Evolutionary conservation across 2,797 vertebrate species (phyloP), one percentile per base, ranked within the genome.

Genomic region (Podarcis lilfordi): DNA sequence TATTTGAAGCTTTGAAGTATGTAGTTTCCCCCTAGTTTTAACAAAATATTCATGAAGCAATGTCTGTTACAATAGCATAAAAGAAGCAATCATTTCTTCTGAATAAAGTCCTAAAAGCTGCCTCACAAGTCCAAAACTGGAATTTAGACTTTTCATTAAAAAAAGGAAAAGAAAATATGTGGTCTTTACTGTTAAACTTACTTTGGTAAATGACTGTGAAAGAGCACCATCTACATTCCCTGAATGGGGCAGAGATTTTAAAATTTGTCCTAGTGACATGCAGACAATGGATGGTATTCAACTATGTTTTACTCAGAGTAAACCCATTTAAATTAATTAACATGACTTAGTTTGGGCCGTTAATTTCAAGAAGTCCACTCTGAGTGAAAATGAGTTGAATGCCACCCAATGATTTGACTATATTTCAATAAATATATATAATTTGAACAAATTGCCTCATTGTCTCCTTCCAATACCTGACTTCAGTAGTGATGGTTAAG

Each of bases 131-230:
- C 77, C 29, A 80, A 66, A 78, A 21, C 27, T 17, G 35, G 0
- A 10, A 69, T 87, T 94, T 74, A 74, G 27, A 50, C 64, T 37
- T 27, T 64, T 45, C 5, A 5, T 61, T 29, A 3, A 69, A 50
- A 66, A 50, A 78, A 7, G 9, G 23, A 32, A 15, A 55, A 7
- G 79, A 45, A 8, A 90, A 79, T 0, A 0, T 66, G 1, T 79
- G 32, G 27, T 68, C 2, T 78, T 89, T 71, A 86, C 4, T 11
- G 81, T 29, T 88, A 50, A 45, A 88, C 45, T 89, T 79, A 76
- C 91, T 94, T 91, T 80, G 78, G 72, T 89, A 91, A 93, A 91
- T 6, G 2, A 72, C 29, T 89, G 76, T 72, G 89, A 94, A 95
- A 90, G 61, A 89, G 74, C 93, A 74, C 77, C 74, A 55, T 86